Conservation (phyloP, 2,113 vertebrate species). For the Ciconia maguari region DNA sequence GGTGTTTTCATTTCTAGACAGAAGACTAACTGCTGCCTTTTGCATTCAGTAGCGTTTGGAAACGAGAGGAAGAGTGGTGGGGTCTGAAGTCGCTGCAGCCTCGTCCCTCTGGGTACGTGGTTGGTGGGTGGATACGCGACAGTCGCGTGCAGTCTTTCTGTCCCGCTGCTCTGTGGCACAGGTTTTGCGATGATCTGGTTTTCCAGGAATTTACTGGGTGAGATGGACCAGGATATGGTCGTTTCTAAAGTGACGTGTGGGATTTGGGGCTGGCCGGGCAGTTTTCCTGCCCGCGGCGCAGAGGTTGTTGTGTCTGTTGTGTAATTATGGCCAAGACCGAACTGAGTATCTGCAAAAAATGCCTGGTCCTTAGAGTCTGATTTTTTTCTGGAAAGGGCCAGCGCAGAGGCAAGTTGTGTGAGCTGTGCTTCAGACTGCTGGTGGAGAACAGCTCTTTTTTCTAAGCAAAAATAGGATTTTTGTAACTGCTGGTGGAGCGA, state of each 20-base stretch:
- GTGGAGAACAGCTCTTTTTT: not conserved
- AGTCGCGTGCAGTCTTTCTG: accelerated
- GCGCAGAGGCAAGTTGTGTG: not conserved
- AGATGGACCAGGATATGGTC: not conserved
- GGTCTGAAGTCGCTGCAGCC: not conserved
- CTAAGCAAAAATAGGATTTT: not conserved
- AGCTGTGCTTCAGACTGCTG: not conserved
- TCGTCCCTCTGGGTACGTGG: accelerated
- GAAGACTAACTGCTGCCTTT: not conserved
- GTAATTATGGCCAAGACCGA: not conserved
- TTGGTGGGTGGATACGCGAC: too few relatives aligned
- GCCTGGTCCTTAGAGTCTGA: accelerated
- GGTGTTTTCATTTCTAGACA: not conserved
- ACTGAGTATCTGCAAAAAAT: accelerated
- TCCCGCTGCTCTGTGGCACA: not conserved
- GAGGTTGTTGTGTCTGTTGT: accelerated
- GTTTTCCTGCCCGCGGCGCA: accelerated
- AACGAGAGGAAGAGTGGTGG: accelerated
- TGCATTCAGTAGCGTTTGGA: not conserved
- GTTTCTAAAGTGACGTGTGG: not conserved
- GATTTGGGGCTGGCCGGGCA: not conserved
- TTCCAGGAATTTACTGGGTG: not conserved
- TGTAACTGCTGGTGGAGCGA: not conserved
- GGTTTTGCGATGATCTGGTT: not conserved
- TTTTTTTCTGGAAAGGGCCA: accelerated